Conservation (phyloP, 1,140 invertebrate species). For the Choristoneura fumiferana region DNA sequence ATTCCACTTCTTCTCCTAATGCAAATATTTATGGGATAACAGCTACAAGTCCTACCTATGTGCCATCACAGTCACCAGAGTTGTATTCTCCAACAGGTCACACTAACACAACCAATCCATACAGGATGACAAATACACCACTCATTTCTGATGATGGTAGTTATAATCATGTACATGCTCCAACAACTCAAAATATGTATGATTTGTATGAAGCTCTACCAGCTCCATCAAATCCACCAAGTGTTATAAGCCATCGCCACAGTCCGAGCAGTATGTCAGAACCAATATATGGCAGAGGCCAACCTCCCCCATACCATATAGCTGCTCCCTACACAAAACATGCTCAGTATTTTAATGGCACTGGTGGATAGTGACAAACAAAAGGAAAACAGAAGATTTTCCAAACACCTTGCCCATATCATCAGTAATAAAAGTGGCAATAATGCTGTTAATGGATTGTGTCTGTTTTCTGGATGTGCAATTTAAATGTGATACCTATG, state of each 20-base stretch:
- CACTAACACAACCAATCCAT: slow-evolving; percentile 69
- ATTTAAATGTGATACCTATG: slow-evolving; percentile 70
- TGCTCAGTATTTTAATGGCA: slow-evolving; percentile 77
- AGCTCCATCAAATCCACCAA: slow-evolving; percentile 57
- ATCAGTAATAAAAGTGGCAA: neutral
- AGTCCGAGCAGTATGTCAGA: slow-evolving; percentile 61
- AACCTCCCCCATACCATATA: slow-evolving; percentile 76
- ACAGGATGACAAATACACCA: slow-evolving; percentile 71
- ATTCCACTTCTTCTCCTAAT: slow-evolving; percentile 50
- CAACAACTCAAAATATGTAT: slow-evolving; percentile 67
- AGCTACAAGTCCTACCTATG: slow-evolving; percentile 62
- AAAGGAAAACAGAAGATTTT: slow-evolving; percentile 29
- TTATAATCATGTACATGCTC: slow-evolving; percentile 62
- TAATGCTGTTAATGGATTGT: slow-evolving; percentile 22
- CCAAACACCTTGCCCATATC: slow-evolving; percentile 24
- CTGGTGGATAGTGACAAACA: slow-evolving; percentile 60
- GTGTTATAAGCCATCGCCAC: slow-evolving; percentile 52
- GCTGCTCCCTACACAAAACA: slow-evolving; percentile 78
- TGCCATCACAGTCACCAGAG: slow-evolving; percentile 65
- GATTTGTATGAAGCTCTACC: slow-evolving; percentile 68
- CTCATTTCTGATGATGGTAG: slow-evolving; percentile 71
- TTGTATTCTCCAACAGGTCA: slow-evolving; percentile 70
- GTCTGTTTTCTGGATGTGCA: slow-evolving; percentile 64
- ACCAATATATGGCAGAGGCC: slow-evolving; percentile 52
- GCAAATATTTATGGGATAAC: slow-evolving; percentile 59